Evolutionary conservation across 1,140 invertebrate species (phyloP).

Genomic region (Pectinophora gossypiella): DNA sequence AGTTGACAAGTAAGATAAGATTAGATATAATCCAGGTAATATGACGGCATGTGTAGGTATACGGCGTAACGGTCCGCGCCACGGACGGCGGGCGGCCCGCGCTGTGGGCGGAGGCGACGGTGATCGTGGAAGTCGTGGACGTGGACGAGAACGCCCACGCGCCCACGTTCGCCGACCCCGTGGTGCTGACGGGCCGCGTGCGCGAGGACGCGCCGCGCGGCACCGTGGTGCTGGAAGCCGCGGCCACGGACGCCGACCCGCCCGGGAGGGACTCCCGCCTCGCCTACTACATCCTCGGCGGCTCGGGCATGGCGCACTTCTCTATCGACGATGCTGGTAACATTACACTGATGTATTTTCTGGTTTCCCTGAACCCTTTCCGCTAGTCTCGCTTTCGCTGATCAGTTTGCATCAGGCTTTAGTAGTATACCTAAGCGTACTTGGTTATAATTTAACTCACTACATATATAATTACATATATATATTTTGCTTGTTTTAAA

Average conservation of each 20-base stretch:
- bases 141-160: slow-evolving; percentile 93
- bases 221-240: slow-evolving; percentile 84
- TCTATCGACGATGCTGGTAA: slow-evolving; percentile 93
- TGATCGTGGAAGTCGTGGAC: slow-evolving; percentile 92
- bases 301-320: slow-evolving; percentile 94
- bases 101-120: slow-evolving; percentile 83
- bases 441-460: no score
- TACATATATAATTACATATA: no score
- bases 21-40: no score
- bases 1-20: no score
- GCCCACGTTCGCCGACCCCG: slow-evolving; percentile 89
- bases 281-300: slow-evolving; percentile 90
- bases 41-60: slow-evolving; percentile 78
- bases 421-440: no score
- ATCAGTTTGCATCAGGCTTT: no score
- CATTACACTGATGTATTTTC: slow-evolving; percentile 32
- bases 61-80: slow-evolving; percentile 90
- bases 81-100: slow-evolving; percentile 86
- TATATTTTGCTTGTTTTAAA: no score
- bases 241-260: slow-evolving; percentile 86
- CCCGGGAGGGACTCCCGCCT: slow-evolving; percentile 86
- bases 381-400: no score
- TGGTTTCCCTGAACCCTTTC: no score
- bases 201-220: slow-evolving; percentile 85
- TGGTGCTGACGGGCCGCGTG: slow-evolving; percentile 82